Base-by-base conservation (phyloP, 2,113 vertebrate genomes). In the Ammodytes marinus region DNA sequence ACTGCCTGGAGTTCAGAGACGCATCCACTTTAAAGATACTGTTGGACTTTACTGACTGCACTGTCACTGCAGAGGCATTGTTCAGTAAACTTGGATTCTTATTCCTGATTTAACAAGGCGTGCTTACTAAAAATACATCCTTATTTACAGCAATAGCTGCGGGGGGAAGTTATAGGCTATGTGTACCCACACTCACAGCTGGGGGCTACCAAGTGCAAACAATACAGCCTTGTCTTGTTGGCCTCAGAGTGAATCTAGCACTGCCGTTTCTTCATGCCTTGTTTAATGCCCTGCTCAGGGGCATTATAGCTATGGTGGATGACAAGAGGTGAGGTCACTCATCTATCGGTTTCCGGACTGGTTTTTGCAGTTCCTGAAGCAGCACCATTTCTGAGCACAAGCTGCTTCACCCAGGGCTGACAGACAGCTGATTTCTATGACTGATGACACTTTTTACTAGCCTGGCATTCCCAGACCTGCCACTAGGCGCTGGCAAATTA, bases 241-340 rank as follows among this genome's bases (percentile, higher is more conserved):
- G 81, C 85, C 81, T 77, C 55, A 79, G 69, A 90, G 86, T 63
- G 83, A 60, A 86, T 69, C 15, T 77, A 66, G 71, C 46, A 35
- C 80, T 43, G 76, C 80, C 81, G 50, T 84, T 71, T 76, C 72
- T 71, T 61, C 49, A 40, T 82, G 66, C 79, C 85, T 77, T 81
- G 83, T 82, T 90, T 73, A 74, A 85, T 85, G 74, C 78, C 64
- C 80, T 68, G 83, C 85, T 86, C 66, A 63, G 73, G 86, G 88
- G 82, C 66, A 77, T 82, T 89, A 74, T 73, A 84, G 83, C 63
- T 11, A 11, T 55, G 81, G 65, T 85, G 83, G 84, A 69, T 85
- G 82, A 80, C 59, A 83, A 27, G 71, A 74, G 65, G 71, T 69
- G 57, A 71, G 71, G 80, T 86, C 87, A 72, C 40, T 70, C 49